phyloP scores from a whole-genome alignment of 2,888 invertebrate species.

The Drosophila koepferae region DNA sequence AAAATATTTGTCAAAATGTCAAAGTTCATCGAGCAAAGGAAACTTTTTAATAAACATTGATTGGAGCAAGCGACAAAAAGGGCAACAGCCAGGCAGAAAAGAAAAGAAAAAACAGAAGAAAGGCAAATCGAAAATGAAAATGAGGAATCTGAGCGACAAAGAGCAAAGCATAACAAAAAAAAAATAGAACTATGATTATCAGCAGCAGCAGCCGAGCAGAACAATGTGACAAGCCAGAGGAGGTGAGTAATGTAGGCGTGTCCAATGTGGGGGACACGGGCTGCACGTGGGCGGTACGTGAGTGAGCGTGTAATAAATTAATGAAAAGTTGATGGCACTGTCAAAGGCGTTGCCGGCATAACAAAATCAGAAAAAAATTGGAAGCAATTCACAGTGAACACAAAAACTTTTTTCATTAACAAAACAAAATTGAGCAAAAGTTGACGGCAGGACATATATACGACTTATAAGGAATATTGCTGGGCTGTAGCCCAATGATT shows the following conservation, averaged over 20 bases:
- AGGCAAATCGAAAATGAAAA: constrained; percentile 41
- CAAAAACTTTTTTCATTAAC: constrained; percentile 75
- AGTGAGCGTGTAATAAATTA: constrained; percentile 71
- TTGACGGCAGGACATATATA: constrained; percentile 45
- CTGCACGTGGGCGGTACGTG: constrained; percentile 20
- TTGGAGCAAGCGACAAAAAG: constrained; percentile 54
- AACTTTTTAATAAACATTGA: constrained; percentile 72
- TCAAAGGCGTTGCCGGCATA: constrained; percentile 61
- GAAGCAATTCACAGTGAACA: constrained; percentile 21
- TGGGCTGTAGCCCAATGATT: constrained; percentile 27
- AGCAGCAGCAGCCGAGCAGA: constrained; percentile 18
- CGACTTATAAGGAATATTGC: constrained; percentile 21
- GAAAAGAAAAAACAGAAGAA: constrained; percentile 14
- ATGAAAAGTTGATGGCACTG: constrained; percentile 71
- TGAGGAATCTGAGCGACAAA: constrained; percentile 48
- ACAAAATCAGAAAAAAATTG: constrained; percentile 35
- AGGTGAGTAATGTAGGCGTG: neutral
- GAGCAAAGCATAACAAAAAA: constrained; percentile 13
- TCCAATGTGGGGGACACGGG: neutral
- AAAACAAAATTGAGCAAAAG: constrained; percentile 64
- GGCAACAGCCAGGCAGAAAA: constrained; percentile 5
- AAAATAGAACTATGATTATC: constrained; percentile 58
- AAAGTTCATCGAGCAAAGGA: constrained; percentile 60
- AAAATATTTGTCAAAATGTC: constrained; percentile 56
- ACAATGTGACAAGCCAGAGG: constrained; percentile 32